Evolutionary conservation across 2,888 invertebrate species (phyloP).

Genomic region (Limnephilus lunatus): DNA sequence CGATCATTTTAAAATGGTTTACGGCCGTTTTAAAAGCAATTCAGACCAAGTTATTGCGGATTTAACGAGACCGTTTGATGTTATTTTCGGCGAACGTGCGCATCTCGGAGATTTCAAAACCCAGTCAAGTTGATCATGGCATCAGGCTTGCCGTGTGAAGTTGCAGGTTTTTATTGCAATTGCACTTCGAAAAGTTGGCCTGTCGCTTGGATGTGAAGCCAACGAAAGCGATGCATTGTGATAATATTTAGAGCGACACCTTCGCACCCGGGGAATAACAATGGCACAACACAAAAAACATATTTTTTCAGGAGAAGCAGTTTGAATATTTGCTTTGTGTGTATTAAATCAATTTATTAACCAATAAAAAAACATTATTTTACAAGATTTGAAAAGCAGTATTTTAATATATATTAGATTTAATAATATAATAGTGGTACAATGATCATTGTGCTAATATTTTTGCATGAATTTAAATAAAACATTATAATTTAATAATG

Average conservation of each 20-base stretch:
- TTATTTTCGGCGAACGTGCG: slow-evolving; percentile 43
- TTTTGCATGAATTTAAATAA: no score
- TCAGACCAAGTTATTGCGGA: slow-evolving; percentile 38
- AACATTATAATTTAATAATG: no score
- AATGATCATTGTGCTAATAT: no score
- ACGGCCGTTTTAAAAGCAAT: slow-evolving; percentile 49
- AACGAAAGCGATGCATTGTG: background rate
- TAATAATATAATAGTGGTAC: no score
- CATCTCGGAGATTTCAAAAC: slow-evolving; percentile 37
- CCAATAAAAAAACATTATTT: no score
- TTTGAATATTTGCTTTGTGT: no score
- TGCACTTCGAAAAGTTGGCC: background rate
- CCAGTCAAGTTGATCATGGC: background rate
- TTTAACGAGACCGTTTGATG: slow-evolving; percentile 33
- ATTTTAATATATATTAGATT: no score
- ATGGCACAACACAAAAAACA: no score
- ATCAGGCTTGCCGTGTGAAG: slow-evolving; percentile 8
- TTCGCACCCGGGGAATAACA: no score
- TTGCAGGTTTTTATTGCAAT: background rate
- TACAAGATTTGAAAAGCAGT: no score
- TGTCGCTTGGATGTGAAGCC: background rate
- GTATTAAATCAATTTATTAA: no score
- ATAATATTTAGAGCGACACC: background rate
- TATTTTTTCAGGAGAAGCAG: no score
- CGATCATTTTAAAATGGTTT: slow-evolving; percentile 49